These are phyloP conservation scores for Atrichornis clamosus DNA, from an alignment of 2,113 vertebrate genomes.

Conservation along the genomic window DNA sequence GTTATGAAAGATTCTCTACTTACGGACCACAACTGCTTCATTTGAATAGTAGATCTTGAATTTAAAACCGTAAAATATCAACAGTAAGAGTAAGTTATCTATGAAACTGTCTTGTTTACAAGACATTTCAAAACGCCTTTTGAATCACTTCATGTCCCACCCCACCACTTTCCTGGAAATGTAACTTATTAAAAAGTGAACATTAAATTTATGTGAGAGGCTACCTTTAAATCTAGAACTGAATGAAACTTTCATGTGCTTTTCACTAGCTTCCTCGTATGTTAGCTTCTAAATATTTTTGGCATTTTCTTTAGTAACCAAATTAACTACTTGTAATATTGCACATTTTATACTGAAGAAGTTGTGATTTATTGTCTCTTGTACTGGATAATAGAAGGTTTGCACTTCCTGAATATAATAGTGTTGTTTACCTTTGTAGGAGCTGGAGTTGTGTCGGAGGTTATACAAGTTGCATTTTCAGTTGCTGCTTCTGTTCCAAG, in stretches of 20 bases:
- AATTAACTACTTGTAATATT: conserved; percentile 53
- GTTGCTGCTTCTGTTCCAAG: conserved; percentile 96
- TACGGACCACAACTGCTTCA: neutral
- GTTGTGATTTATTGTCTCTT: conserved; percentile 4
- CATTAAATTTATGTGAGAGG: neutral
- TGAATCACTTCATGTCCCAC: neutral
- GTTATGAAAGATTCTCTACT: neutral
- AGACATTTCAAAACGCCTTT: conserved; percentile 30
- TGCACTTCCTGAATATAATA: neutral
- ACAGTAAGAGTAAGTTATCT: neutral
- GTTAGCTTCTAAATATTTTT: conserved; percentile 55
- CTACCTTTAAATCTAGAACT: conserved; percentile 27
- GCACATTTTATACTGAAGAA: conserved; percentile 16
- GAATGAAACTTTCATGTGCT: conserved; percentile 45
- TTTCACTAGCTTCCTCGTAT: conserved; percentile 56
- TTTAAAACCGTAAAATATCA: neutral
- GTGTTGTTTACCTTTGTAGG: conserved; percentile 72
- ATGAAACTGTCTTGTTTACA: neutral
- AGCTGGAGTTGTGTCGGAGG: conserved; percentile 93
- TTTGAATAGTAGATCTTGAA: neutral
- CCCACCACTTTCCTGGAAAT: neutral
- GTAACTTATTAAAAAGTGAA: conserved; percentile 32
- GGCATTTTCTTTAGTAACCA: conserved; percentile 55
- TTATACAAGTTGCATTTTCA: conserved; percentile 98
- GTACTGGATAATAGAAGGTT: neutral